Conservation (phyloP, 2,888 invertebrate species). For the Melipona bicolor region DNA sequence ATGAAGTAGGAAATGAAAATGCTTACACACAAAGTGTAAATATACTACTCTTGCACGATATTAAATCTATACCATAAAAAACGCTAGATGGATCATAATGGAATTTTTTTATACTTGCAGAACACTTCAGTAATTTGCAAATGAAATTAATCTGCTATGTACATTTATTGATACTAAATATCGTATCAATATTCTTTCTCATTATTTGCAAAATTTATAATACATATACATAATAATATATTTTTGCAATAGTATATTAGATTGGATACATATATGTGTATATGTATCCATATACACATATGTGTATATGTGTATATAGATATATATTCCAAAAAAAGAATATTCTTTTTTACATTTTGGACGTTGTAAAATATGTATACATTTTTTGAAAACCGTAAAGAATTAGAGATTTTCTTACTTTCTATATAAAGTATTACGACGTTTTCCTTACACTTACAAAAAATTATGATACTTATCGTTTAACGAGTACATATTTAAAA, state of each 20-base stretch:
- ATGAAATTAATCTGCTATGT: constrained; percentile 44
- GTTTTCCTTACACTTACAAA: constrained; percentile 12
- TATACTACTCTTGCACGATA: constrained; percentile 32
- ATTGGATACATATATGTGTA: background rate
- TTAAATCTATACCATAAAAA: constrained; percentile 16
- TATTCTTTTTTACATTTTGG: constrained; percentile 26
- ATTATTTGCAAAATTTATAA: constrained; percentile 20
- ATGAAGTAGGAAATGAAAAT: constrained; percentile 17
- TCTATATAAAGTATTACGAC: background rate
- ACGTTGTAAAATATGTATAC: constrained; percentile 18
- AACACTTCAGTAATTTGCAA: constrained; percentile 27
- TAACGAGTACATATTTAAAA: background rate
- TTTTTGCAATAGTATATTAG: constrained; percentile 15
- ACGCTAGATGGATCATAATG: constrained; percentile 15
- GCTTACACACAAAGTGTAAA: constrained; percentile 19
- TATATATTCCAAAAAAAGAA: background rate
- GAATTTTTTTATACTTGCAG: constrained; percentile 18
- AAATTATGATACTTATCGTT: constrained; percentile 4
- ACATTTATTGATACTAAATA: constrained; percentile 45
- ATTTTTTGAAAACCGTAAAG: constrained; percentile 3
- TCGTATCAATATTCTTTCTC: constrained; percentile 38
- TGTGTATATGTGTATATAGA: background rate
- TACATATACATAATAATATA: background rate
- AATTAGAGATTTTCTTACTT: background rate
- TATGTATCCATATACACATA: background rate